Evolutionary conservation across 2,888 invertebrate genomes (phyloP).

Genomic region (Beris morrisii): DNA sequence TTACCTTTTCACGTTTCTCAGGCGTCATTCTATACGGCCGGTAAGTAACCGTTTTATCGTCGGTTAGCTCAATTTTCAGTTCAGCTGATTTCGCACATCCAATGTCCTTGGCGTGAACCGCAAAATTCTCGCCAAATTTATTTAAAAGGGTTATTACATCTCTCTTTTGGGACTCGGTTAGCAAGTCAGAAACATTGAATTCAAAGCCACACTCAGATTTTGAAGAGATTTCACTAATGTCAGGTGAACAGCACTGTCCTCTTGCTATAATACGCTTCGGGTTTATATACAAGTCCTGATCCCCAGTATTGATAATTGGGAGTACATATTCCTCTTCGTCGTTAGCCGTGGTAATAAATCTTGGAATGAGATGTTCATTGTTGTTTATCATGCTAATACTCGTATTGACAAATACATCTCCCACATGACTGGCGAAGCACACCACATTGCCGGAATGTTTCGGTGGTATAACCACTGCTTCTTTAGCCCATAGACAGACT

Average conservation of each 20-base stretch:
- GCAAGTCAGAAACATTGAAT: not conserved
- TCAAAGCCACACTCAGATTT: not conserved
- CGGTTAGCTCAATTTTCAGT: not conserved
- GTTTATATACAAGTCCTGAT: not conserved
- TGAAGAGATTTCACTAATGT: not conserved
- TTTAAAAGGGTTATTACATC: not conserved
- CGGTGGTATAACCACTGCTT: not conserved
- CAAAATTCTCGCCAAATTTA: not conserved
- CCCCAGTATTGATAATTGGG: not conserved
- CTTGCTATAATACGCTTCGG: not conserved
- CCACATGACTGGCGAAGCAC: not conserved
- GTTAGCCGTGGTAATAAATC: not conserved
- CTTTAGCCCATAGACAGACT: not conserved
- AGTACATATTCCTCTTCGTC: not conserved
- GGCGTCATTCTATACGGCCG: not conserved
- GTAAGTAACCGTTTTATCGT: not conserved
- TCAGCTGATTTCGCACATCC: not conserved
- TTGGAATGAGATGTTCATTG: not conserved
- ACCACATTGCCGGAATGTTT: not conserved
- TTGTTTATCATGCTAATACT: not conserved
- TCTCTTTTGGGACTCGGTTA: not conserved
- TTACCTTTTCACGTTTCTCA: not conserved
- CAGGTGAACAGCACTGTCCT: not conserved
- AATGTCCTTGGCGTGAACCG: not conserved
- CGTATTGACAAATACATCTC: not conserved